Evolutionary conservation across 2,888 invertebrate species (phyloP).

Genomic region (Polietes domitor): DNA sequence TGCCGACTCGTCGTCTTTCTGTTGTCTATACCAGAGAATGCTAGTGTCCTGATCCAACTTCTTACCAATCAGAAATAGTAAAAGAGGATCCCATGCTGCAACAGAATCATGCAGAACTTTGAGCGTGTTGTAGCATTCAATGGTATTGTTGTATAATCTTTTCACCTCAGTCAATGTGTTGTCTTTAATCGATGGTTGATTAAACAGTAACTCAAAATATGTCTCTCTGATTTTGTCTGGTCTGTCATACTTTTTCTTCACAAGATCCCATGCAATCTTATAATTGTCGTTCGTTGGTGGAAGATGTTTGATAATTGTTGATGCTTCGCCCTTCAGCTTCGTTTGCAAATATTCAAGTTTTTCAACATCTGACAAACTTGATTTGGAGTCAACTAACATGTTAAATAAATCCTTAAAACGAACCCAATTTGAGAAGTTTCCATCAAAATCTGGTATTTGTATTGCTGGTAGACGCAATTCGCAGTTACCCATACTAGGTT

Average conservation of each 20-base stretch:
- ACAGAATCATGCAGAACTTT: constrained; percentile 47
- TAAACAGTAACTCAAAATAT: constrained; percentile 47
- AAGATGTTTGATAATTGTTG: constrained; percentile 48
- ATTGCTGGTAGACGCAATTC: constrained; percentile 36
- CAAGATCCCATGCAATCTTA: constrained; percentile 48
- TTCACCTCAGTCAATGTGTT: constrained; percentile 16
- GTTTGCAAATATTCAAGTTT: constrained; percentile 52
- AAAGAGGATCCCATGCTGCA: constrained; percentile 44
- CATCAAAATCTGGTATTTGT: constrained; percentile 47
- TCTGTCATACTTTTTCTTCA: constrained; percentile 49
- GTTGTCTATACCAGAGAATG: constrained; percentile 44
- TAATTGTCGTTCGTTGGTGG: constrained; percentile 55
- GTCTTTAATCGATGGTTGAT: too few relatives aligned
- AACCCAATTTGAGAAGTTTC: constrained; percentile 29
- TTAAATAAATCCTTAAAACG: constrained; percentile 48
- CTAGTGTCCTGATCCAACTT: constrained; percentile 45
- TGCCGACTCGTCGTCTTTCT: constrained; percentile 7
- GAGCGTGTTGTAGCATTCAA: constrained; percentile 53
- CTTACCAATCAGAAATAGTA: constrained; percentile 26
- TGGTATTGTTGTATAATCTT: constrained; percentile 45
- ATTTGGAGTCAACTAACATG: constrained; percentile 38
- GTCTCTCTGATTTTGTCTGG: constrained; percentile 47
- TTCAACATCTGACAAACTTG: constrained; percentile 35
- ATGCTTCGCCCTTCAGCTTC: constrained; percentile 36
- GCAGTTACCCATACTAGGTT: not conserved